phyloP scores from a whole-genome alignment of 2,113 vertebrate species.

The Euleptes europaea region DNA sequence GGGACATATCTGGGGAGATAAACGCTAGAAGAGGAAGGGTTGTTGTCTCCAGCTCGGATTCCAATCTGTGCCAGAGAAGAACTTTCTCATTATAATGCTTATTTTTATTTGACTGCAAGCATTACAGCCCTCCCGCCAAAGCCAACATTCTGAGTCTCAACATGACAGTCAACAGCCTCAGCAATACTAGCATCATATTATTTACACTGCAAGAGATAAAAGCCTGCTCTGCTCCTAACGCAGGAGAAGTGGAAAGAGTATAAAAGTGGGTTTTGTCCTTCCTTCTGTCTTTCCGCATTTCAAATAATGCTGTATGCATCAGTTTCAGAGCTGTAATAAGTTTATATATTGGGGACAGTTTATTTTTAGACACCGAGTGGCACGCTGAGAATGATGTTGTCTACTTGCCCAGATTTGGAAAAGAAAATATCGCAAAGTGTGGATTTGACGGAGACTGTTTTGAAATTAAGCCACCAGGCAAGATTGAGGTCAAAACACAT shows the following conservation, averaged over 20 bases:
- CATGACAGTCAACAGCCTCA: no score
- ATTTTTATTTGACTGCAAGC: no score
- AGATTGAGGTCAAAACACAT: slow-evolving; percentile 8
- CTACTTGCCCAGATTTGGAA: not conserved
- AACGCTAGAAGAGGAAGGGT: no score
- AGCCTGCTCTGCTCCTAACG: not conserved
- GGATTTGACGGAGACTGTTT: not conserved
- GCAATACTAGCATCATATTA: not conserved
- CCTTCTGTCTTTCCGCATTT: not conserved
- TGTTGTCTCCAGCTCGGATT: no score
- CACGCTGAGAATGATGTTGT: not conserved
- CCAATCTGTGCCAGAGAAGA: no score
- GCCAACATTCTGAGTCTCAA: no score
- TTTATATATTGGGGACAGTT: not conserved
- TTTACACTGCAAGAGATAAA: not conserved
- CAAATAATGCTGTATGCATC: not conserved
- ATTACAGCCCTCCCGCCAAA: no score
- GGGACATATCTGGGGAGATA: no score
- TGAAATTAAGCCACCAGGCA: not conserved
- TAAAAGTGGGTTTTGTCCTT: no score
- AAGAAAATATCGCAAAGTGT: not conserved
- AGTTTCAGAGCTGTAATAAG: not conserved
- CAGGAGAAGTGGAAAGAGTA: not conserved
- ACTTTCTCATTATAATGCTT: no score
- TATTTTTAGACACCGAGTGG: slow-evolving; percentile 16